phyloP scores from a whole-genome alignment of 2,113 vertebrate species.

The Calidris pugnax region DNA sequence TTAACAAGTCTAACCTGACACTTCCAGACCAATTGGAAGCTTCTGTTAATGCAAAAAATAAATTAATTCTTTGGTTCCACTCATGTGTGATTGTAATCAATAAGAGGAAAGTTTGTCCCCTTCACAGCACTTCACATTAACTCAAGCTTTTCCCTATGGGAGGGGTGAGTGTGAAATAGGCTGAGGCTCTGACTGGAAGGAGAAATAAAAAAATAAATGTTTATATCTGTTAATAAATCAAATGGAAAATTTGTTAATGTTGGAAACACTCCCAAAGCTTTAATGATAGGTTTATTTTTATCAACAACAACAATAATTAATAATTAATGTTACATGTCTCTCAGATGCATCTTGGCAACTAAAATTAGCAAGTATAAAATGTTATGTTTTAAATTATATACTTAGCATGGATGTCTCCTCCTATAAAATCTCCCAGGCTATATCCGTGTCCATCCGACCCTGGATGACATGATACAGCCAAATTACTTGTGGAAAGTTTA shows the following conservation, averaged over 20 bases:
- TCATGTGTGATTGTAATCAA: neutral
- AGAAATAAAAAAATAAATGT: neutral
- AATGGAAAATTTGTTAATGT: constrained; percentile 22
- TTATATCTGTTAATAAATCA: constrained; percentile 31
- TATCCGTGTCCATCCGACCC: neutral
- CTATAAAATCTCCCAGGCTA: neutral
- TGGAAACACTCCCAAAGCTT: constrained; percentile 41
- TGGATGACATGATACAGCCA: neutral
- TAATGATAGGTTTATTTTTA: constrained; percentile 57
- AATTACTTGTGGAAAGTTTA: neutral
- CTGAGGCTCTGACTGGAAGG: neutral
- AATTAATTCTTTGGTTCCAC: neutral
- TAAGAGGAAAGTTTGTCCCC: neutral
- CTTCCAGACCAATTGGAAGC: neutral
- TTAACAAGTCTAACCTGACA: neutral
- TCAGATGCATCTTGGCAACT: constrained; percentile 24
- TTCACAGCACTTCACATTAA: neutral
- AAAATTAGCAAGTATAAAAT: constrained; percentile 36
- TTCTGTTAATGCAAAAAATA: neutral
- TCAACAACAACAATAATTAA: constrained; percentile 51
- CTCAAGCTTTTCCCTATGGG: neutral
- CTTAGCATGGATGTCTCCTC: neutral
- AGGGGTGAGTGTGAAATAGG: neutral
- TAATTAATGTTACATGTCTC: constrained; percentile 47
- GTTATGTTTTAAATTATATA: neutral